Evolutionary conservation across 2,888 invertebrate species (phyloP).

Genomic region (Eurois occulta): DNA sequence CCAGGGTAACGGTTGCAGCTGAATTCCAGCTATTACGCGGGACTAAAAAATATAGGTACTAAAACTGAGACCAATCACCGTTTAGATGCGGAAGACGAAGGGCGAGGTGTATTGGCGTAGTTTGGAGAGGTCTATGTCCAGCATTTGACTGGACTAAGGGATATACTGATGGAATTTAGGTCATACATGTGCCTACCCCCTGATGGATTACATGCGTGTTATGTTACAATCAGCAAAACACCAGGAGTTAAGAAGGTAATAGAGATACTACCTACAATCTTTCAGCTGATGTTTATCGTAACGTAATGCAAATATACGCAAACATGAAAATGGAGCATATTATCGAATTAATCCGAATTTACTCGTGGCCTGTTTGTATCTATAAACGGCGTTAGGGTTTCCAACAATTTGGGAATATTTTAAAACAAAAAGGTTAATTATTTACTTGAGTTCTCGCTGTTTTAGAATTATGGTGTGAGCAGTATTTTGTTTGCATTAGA

Average conservation of each 20-base stretch:
- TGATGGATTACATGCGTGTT: neutral
- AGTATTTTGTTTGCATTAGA: slow-evolving; percentile 18
- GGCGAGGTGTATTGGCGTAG: too few relatives aligned
- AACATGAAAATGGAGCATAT: slow-evolving; percentile 46
- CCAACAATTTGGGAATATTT: slow-evolving; percentile 45
- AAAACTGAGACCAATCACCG: too few relatives aligned
- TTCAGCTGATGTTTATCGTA: slow-evolving; percentile 28
- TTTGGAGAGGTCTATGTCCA: too few relatives aligned
- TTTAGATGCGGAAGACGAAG: too few relatives aligned
- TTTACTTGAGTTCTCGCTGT: slow-evolving; percentile 37
- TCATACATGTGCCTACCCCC: neutral
- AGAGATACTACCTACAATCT: slow-evolving; percentile 12
- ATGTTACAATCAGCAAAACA: neutral
- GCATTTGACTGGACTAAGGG: too few relatives aligned
- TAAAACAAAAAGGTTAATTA: slow-evolving; percentile 47
- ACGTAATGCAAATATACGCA: slow-evolving; percentile 24
- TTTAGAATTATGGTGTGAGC: slow-evolving; percentile 25
- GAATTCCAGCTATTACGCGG: neutral
- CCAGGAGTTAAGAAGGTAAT: slow-evolving; percentile 5
- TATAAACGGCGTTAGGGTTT: slow-evolving; percentile 36
- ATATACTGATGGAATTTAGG: neutral
- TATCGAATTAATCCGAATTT: slow-evolving; percentile 54
- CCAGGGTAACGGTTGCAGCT: neutral
- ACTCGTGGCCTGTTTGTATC: slow-evolving; percentile 26
- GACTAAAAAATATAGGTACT: too few relatives aligned